Conservation (phyloP, 1,140 invertebrate species). For the Calephelis nemesis region DNA sequence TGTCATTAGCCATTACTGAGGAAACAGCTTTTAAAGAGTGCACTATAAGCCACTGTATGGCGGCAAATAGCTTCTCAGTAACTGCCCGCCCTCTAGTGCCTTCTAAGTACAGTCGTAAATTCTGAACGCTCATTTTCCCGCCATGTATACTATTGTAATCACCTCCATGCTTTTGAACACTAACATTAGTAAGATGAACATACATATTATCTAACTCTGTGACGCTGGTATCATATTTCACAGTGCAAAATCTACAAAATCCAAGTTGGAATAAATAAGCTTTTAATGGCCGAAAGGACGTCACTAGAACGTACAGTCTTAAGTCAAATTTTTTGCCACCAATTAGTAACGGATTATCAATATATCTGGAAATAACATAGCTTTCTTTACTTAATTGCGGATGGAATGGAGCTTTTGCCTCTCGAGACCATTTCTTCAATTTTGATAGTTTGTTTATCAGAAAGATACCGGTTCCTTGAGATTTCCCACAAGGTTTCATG, state of each 20-base stretch:
- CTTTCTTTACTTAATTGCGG: slow-evolving; percentile 91
- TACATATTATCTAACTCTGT: too few relatives aligned
- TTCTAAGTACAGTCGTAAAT: slow-evolving; percentile 89
- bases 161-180: slow-evolving; percentile 10
- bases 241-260: too few relatives aligned
- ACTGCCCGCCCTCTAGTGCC: slow-evolving; percentile 82
- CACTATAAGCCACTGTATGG: too few relatives aligned
- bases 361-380: slow-evolving; percentile 94
- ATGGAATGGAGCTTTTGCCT: slow-evolving; percentile 90
- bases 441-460: slow-evolving; percentile 94
- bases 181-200: too few relatives aligned
- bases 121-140: too few relatives aligned
- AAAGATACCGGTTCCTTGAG: slow-evolving; percentile 93
- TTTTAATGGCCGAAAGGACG: slow-evolving; percentile 89
- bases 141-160: too few relatives aligned
- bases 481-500: slow-evolving; percentile 97
- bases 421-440: slow-evolving; percentile 92
- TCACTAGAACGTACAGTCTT: slow-evolving; percentile 90
- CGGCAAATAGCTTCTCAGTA: slow-evolving; percentile 73
- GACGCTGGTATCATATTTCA: too few relatives aligned
- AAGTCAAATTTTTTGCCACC: slow-evolving; percentile 81
- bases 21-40: too few relatives aligned
- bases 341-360: slow-evolving; percentile 87
- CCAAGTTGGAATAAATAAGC: too few relatives aligned
- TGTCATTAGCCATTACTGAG: slow-evolving; percentile 88